Evolutionary conservation across 1,140 invertebrate species (phyloP).

Genomic region (Drosophila kurseongensis): DNA sequence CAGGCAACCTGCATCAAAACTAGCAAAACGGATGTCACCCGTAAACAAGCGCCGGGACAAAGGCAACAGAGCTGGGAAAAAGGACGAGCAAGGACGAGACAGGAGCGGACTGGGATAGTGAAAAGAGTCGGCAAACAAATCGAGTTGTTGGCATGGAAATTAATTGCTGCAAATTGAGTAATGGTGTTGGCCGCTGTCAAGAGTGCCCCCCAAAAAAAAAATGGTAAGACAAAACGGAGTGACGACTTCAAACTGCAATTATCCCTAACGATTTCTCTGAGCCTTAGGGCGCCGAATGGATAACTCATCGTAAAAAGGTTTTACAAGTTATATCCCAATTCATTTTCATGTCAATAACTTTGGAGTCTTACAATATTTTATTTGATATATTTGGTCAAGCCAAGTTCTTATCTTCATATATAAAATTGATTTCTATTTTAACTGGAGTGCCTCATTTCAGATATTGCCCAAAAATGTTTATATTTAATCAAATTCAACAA

Average conservation of each 20-base stretch:
- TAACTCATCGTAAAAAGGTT: too few relatives aligned
- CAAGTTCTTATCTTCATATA: too few relatives aligned
- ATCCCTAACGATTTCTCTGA: not conserved
- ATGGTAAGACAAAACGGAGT: not conserved
- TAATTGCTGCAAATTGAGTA: slow-evolving; percentile 68
- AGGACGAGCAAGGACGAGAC: not conserved
- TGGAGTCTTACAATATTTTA: too few relatives aligned
- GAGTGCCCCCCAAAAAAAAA: not conserved
- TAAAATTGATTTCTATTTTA: not conserved
- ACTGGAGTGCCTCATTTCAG: not conserved
- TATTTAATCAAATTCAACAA: too few relatives aligned
- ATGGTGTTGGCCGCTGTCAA: slow-evolving; percentile 42
- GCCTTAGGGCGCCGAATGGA: too few relatives aligned
- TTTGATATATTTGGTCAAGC: too few relatives aligned
- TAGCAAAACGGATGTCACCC: slow-evolving; percentile 46
- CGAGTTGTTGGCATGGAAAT: slow-evolving; percentile 70
- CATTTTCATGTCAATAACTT: not conserved
- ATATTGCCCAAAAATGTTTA: too few relatives aligned
- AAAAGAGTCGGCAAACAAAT: slow-evolving; percentile 48
- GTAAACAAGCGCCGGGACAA: slow-evolving; percentile 30
- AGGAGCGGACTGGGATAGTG: not conserved
- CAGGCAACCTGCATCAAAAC: slow-evolving; percentile 45
- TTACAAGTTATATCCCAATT: too few relatives aligned
- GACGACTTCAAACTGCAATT: slow-evolving; percentile 2
- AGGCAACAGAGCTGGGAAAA: slow-evolving; percentile 8